Conservation (phyloP, 2,888 invertebrate species). For the Drosophila percnosoma region DNA sequence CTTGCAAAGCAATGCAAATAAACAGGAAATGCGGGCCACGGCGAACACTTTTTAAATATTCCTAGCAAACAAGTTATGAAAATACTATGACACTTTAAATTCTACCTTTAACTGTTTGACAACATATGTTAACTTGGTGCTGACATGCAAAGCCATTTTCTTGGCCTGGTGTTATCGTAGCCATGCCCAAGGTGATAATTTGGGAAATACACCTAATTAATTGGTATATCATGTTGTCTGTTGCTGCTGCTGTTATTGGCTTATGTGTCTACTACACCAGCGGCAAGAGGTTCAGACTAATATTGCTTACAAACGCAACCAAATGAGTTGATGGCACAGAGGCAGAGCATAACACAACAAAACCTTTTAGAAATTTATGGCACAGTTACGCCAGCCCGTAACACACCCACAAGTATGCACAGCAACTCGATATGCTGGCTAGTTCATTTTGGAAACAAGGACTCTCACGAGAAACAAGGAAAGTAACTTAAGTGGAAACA, state of each 20-base stretch:
- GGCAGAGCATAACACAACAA: slow-evolving; percentile 42
- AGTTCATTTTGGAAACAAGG: slow-evolving; percentile 39
- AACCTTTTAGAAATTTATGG: slow-evolving; percentile 76
- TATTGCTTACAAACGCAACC: slow-evolving; percentile 62
- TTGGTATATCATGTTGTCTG: slow-evolving; percentile 66
- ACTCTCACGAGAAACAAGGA: slow-evolving; percentile 61
- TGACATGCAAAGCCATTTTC: slow-evolving; percentile 56
- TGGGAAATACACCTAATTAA: slow-evolving; percentile 73
- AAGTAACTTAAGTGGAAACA: slow-evolving; percentile 66
- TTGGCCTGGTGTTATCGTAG: slow-evolving; percentile 16
- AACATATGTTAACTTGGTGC: slow-evolving; percentile 40
- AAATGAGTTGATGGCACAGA: slow-evolving; percentile 50
- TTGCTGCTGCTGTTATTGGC: slow-evolving; percentile 29
- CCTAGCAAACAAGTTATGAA: slow-evolving; percentile 54
- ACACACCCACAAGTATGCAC: slow-evolving; percentile 25
- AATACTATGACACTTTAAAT: slow-evolving; percentile 58
- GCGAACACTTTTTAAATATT: slow-evolving; percentile 45
- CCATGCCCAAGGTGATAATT: slow-evolving; percentile 66
- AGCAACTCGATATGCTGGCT: slow-evolving; percentile 37
- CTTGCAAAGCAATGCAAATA: slow-evolving; percentile 77
- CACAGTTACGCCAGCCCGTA: slow-evolving; percentile 17
- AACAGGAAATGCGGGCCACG: slow-evolving; percentile 73
- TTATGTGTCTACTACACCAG: slow-evolving; percentile 53
- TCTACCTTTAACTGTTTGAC: slow-evolving; percentile 24
- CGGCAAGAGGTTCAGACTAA: slow-evolving; percentile 55